These are phyloP conservation scores for Cordilura impudica DNA, from an alignment of 2,888 invertebrate species.

Conservation along the genomic window DNA sequence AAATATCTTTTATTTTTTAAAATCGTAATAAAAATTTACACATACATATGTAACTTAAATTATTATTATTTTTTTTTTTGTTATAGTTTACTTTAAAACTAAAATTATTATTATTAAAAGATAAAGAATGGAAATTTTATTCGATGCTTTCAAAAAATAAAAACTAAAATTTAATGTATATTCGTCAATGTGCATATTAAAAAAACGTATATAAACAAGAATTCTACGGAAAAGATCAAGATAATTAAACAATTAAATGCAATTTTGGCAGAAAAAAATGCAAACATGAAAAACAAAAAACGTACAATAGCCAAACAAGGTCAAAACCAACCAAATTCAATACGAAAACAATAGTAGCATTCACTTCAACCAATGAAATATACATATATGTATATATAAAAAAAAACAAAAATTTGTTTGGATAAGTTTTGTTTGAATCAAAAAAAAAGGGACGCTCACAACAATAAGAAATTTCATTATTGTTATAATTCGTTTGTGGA, in stretches of 20 bases:
- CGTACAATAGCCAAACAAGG: background rate
- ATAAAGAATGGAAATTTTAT: background rate
- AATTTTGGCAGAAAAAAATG: background rate
- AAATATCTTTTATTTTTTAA: background rate
- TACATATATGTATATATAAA: too few species aligned
- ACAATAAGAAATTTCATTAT: too few species aligned
- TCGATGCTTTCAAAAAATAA: background rate
- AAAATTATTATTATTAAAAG: background rate
- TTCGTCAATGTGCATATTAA: background rate
- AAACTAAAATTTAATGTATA: background rate
- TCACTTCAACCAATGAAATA: too few species aligned
- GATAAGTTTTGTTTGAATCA: too few species aligned
- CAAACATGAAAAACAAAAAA: background rate
- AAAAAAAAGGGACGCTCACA: too few species aligned
- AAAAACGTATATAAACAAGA: too few species aligned
- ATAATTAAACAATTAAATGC: background rate
- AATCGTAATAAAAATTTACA: background rate
- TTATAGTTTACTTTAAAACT: background rate
- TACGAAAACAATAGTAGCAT: background rate
- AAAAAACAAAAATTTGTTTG: too few species aligned
- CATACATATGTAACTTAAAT: background rate
- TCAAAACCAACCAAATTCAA: background rate
- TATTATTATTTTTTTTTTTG: background rate
- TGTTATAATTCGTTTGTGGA: too few species aligned
- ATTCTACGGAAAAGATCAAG: too few species aligned